Conservation (phyloP, 2,797 vertebrate species). For the Crotalus adamanteus region DNA sequence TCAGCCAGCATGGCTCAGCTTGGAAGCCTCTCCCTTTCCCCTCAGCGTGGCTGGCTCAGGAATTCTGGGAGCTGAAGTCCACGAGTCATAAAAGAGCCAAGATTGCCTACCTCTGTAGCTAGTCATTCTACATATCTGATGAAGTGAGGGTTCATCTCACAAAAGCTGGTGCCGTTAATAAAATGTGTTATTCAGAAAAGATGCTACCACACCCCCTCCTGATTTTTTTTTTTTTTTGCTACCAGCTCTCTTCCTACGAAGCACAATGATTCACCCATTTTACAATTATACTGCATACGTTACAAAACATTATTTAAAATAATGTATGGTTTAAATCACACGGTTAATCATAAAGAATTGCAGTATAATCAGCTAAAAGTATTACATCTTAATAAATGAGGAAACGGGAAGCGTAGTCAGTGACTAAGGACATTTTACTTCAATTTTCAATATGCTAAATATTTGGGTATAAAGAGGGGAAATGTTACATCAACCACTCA, state of each 20-base stretch:
- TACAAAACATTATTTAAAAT: not conserved
- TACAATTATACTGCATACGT: not conserved
- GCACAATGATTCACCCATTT: not conserved
- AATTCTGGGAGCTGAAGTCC: too few species aligned
- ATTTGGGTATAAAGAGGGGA: not conserved
- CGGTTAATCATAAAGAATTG: not conserved
- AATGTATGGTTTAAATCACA: not conserved
- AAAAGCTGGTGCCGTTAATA: not conserved
- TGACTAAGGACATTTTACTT: not conserved
- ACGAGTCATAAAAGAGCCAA: too few species aligned
- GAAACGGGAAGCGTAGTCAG: not conserved
- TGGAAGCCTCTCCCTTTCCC: too few species aligned
- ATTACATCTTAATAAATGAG: not conserved
- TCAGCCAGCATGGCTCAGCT: too few species aligned
- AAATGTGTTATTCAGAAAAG: not conserved
- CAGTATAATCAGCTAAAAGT: not conserved
- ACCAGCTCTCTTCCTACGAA: not conserved
- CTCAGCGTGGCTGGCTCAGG: too few species aligned
- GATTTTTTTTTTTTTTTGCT: not conserved
- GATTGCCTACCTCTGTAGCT: too few species aligned
- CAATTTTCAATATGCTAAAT: not conserved
- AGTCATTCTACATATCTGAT: not conserved
- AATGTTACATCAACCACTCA: not conserved
- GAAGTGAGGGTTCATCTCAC: not conserved
- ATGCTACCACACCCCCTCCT: not conserved